Evolutionary conservation across 2,797 vertebrate species (phyloP).

Genomic region (Phrynocephalus forsythii): DNA sequence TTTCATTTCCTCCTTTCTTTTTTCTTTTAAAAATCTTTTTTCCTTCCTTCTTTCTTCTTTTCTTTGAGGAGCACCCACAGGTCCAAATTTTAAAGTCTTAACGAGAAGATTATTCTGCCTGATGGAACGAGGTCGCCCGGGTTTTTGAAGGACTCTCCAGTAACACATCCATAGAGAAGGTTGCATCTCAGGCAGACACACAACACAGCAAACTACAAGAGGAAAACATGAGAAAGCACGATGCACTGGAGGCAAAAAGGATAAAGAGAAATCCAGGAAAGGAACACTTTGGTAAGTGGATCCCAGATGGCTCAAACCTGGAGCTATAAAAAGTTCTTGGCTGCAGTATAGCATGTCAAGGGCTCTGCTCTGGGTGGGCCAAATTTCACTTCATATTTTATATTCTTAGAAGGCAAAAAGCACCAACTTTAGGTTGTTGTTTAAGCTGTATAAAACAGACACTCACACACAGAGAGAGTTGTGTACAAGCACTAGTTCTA

Average conservation of each 20-base stretch:
- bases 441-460: background rate
- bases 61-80: no score
- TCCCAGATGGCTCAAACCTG: background rate
- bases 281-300: conserved; percentile 23
- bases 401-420: background rate
- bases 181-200: background rate
- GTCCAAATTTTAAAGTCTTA: background rate
- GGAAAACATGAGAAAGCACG: background rate
- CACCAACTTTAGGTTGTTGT: background rate
- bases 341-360: background rate
- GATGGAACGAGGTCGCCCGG: background rate
- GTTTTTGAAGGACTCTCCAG: background rate
- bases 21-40: no score
- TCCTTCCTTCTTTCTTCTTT: no score
- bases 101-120: background rate
- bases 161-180: background rate
- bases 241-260: background rate
- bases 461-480: no score
- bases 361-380: background rate
- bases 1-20: no score
- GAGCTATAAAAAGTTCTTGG: conserved; percentile 15
- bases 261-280: background rate
- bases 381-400: background rate
- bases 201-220: background rate
- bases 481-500: background rate